Percentiles rank a stretch among this genome's conserved stretches.
Conservation (phyloP, 2,113 vertebrate genomes). For the Pelecanoides urinatrix region DNA sequence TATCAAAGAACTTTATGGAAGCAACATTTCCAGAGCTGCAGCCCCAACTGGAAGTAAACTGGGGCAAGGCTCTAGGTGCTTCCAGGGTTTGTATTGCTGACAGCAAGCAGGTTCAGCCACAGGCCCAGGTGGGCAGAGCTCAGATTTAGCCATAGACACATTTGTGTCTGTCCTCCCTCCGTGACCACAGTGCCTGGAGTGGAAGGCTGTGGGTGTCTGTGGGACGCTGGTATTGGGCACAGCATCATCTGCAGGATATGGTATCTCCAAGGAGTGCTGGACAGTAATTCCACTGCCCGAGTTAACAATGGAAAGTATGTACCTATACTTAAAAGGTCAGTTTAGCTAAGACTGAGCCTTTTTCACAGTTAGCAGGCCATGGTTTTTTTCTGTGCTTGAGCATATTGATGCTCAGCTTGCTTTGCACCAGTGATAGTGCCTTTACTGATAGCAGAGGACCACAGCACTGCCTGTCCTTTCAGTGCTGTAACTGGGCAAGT, state of each 20-base stretch:
- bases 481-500: not conserved
- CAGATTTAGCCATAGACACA: not conserved
- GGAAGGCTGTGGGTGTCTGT: not conserved
- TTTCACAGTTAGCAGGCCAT: not conserved
- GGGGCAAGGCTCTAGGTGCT: not conserved
- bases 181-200: not conserved
- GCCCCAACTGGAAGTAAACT: not conserved
- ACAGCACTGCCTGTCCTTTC: not conserved
- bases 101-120: not conserved
- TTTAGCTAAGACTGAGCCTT: not conserved
- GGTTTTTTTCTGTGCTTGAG: not conserved
- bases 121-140: not conserved
- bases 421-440: not conserved
- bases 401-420: not conserved
- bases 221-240: not conserved
- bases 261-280: not conserved
- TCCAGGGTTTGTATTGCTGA: not conserved
- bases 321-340: not conserved
- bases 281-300: not conserved
- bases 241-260: not conserved
- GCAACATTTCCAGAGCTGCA: not conserved
- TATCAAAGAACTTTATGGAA: not conserved
- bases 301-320: fast-evolving
- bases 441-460: not conserved
- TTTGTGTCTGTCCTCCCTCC: not conserved